These are phyloP conservation scores for Tonatia bakeri DNA, from an alignment of 2,113 vertebrate genomes.

Conservation along the genomic window DNA sequence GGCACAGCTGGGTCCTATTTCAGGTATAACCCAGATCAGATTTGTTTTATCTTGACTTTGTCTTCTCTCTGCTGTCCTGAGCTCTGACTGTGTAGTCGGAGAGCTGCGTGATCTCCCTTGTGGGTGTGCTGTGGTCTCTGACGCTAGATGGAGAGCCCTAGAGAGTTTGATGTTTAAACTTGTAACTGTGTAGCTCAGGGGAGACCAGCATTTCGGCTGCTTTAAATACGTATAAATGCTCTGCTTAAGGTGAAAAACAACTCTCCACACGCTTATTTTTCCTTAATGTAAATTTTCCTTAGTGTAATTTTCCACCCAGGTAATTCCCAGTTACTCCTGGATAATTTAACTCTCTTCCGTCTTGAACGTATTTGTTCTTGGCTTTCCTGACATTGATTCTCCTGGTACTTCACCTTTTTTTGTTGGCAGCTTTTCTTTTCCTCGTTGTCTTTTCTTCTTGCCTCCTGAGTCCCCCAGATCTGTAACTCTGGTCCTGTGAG, in stretches of 20 bases:
- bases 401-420: neutral
- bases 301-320: neutral
- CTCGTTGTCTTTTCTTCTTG: neutral
- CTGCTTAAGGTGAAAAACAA: neutral
- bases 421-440: neutral
- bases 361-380: neutral
- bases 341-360: neutral
- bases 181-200: neutral
- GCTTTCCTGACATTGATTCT: neutral
- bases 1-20: slow-evolving; percentile 94
- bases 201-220: neutral
- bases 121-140: neutral
- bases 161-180: neutral
- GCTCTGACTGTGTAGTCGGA: neutral
- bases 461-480: neutral
- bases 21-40: slow-evolving; percentile 84
- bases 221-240: neutral
- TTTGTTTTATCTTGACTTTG: neutral
- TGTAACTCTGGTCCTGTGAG: neutral
- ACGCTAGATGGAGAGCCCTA: neutral
- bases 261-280: neutral
- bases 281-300: neutral
- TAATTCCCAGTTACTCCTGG: neutral
- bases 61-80: neutral
- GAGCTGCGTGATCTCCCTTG: neutral